Conservation (phyloP, 1,140 invertebrate species). For the Arion vulgaris region DNA sequence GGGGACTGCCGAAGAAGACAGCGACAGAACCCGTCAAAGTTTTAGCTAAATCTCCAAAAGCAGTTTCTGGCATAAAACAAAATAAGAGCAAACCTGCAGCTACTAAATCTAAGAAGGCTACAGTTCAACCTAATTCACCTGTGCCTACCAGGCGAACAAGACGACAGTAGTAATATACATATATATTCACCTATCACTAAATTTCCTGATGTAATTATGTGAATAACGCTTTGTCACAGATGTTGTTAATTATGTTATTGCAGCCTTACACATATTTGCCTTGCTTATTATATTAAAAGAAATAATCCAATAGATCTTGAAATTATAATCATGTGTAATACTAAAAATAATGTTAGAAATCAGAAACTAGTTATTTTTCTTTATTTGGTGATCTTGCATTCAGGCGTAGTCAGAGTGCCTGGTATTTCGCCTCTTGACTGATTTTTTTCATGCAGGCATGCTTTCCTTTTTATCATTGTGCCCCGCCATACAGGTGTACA, state of each 20-base stretch:
- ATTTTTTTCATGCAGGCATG: no score
- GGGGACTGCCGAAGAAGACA: background rate
- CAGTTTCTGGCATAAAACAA: background rate
- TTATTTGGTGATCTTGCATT: no score
- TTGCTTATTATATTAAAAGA: background rate
- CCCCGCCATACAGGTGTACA: no score
- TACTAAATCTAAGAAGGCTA: background rate
- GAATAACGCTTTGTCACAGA: background rate
- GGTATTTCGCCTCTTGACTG: no score
- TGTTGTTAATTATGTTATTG: constrained; percentile 2
- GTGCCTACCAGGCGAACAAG: constrained; percentile 1
- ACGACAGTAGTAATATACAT: background rate
- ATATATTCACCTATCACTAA: no score
- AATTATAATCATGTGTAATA: no score
- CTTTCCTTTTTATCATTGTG: no score
- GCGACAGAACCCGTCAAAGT: background rate
- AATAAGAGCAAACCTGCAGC: background rate
- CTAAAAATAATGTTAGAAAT: no score
- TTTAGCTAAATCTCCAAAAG: background rate
- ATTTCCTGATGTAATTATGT: background rate
- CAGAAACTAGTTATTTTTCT: no score
- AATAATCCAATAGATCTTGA: background rate
- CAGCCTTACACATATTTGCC: background rate
- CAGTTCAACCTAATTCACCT: background rate
- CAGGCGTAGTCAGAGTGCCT: no score